Base-by-base conservation (phyloP, 2,888 invertebrate genomes). In the Carterocephalus palaemon region DNA sequence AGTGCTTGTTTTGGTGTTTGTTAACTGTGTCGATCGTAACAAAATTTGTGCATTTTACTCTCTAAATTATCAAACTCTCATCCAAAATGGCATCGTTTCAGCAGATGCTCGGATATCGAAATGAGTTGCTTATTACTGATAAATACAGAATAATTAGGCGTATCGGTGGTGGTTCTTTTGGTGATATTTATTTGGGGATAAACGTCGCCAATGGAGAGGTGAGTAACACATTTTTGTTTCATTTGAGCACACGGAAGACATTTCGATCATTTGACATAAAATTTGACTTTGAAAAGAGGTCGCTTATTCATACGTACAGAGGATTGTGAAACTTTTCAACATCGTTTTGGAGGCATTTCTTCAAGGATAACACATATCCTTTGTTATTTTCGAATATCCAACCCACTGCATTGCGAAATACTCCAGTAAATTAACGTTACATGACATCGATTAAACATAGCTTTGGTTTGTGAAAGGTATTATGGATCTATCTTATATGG, bases 111-210 rank as follows among this genome's bases (percentile, higher is more conserved):
- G 51, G 53, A 26, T 58, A 50, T 48, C 49, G 51, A 38, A 48
- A 45, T 41, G 51, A 52, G 32, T 13, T 51, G 28, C 19, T 95
- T 79, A 93, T 96, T 73, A 95, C 95, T 77, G 94, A 94, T 78
- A 97, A 97, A 88, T 98, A 98, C 89, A 93, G 96, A 84, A 91
- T 98, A 72, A 93, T 96, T 77, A 92, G 97, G 74, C 97, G 97
- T 91, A 96, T 99, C 80, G 97, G 99, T 71, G 98, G 97, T 86
- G 99, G 99, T 63, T 99, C 99, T 46, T 99, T 99, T 87, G 99
- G 99, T 78, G 99, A 99, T 89, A 99, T 99, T 86, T 99, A 97
- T 89, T 90, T 99, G 80, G 99, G 95, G 71, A 95, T 96, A 89
- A 96, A 96, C 89, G 92, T 95, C 75, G 92, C 92, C 73, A 95